phyloP scores from a whole-genome alignment of 2,888 invertebrate genomes.

The Sinotaia quadrata region DNA sequence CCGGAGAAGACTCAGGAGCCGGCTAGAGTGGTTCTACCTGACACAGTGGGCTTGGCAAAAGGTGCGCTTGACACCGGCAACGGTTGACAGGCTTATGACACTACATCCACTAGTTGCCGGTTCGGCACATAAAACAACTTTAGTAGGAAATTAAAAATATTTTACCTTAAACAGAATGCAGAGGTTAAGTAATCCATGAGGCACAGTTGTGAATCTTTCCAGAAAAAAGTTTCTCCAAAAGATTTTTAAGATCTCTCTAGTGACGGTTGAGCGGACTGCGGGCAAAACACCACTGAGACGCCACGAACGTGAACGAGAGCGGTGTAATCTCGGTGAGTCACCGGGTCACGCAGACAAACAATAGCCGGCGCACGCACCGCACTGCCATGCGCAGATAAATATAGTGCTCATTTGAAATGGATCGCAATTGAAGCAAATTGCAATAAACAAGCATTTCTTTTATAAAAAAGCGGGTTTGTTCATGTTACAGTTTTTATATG shows the following conservation, averaged over 20 bases:
- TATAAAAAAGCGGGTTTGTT: too few relatives aligned
- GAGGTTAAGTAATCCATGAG: not conserved
- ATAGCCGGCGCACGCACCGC: slow-evolving; percentile 17
- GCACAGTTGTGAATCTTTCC: not conserved
- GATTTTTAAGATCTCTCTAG: not conserved
- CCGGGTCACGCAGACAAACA: slow-evolving; percentile 29
- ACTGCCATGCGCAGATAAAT: not conserved
- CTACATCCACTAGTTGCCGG: not conserved
- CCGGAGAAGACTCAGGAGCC: too few relatives aligned
- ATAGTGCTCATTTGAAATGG: too few relatives aligned
- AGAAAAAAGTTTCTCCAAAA: slow-evolving; percentile 6
- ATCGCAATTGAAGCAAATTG: too few relatives aligned
- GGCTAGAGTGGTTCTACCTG: too few relatives aligned
- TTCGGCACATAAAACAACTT: not conserved
- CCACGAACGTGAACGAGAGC: slow-evolving; percentile 30
- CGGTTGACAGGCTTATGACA: too few relatives aligned
- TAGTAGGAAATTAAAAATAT: not conserved
- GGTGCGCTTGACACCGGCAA: too few relatives aligned
- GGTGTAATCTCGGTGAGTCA: slow-evolving; percentile 30
- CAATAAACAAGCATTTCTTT: too few relatives aligned
- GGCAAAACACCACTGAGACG: slow-evolving; percentile 23
- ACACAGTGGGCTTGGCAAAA: too few relatives aligned
- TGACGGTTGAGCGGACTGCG: slow-evolving; percentile 17
- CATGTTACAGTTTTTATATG: too few relatives aligned
- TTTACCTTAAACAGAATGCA: not conserved